Conservation (phyloP, 2,113 vertebrate species). For the Lophura nycthemera region DNA sequence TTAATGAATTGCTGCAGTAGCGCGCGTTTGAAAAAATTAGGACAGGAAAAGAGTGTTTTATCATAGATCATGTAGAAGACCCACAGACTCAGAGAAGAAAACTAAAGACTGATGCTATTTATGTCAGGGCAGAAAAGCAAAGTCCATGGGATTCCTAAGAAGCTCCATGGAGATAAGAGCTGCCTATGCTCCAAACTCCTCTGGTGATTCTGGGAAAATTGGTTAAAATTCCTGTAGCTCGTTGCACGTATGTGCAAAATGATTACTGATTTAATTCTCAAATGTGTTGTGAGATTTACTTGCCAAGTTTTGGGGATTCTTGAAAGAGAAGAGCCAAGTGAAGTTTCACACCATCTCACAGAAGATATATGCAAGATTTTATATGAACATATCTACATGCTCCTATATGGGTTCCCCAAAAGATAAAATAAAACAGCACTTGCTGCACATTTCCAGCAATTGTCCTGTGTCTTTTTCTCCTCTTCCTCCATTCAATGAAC, state of each 20-base stretch:
- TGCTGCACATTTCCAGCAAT: conserved; percentile 47
- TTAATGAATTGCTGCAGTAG: background rate
- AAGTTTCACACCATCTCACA: conserved; percentile 67
- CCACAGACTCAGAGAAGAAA: background rate
- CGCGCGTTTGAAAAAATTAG: background rate
- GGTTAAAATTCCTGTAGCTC: conserved; percentile 55
- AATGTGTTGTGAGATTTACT: conserved; percentile 60
- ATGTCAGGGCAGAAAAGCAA: conserved; percentile 16
- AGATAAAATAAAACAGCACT: conserved; percentile 51
- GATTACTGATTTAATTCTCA: conserved; percentile 54
- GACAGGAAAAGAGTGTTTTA: background rate
- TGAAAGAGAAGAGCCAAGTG: conserved; percentile 59
- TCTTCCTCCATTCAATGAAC: conserved; percentile 46
- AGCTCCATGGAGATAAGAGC: conserved; percentile 18
- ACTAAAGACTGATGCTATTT: background rate
- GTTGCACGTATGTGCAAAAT: conserved; percentile 1
- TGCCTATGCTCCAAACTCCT: background rate
- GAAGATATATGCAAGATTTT: conserved; percentile 64
- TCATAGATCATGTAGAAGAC: background rate
- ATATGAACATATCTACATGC: background rate
- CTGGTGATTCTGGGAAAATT: conserved; percentile 19
- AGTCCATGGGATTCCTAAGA: conserved; percentile 28
- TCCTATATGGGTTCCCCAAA: conserved; percentile 33
- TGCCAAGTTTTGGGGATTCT: conserved; percentile 62
- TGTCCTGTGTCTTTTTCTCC: conserved; percentile 39